Base-by-base conservation (phyloP, 1,140 invertebrate genomes). In the Tribolium castaneum region DNA sequence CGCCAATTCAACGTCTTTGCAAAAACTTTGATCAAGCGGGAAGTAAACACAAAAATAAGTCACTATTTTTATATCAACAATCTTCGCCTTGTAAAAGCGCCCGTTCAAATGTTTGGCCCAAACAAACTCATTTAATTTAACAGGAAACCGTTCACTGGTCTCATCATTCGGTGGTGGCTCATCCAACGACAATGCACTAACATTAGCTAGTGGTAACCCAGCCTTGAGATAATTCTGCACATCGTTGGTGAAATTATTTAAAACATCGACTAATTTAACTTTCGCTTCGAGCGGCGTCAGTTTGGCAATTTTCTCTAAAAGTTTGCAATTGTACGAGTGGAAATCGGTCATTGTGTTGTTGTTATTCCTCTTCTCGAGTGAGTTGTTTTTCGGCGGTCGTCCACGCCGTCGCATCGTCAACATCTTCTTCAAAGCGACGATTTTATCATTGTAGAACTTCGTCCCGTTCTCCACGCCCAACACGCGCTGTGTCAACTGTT, bases 81-180 rank as follows among this genome's bases (percentile, higher is more conserved):
- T 88, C 71, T 85, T 88, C 6, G 88, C 90, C 76, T 89, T 87
- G 83, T 93, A 93, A 84, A 90, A 93, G 16, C 92, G 86, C 0
- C 86, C 88, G 78, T 93, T 93, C 50, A 89, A 88, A 84, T 93
- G 91, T 80, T 90, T 92, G 0, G 91, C 92, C 87, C 91, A 90
- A 1, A 93, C 92, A 13, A 75, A 82, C 35, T 89, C 82, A 1
- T 80, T 76, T 35, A 76, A 0, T n/a, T 78, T 74, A n/a, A 62
- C 6, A 14, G 51, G 39, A 72, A 19, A 34, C 70, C 16, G 19
- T 12, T 12, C 34, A 50, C 71, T 19, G 22, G n/a, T 2, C 4
- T 54, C 50, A 10, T 73, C n/a, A 5, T 22, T 62, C 22, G 16
- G 9, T 2, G 14, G 2, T 34, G 50, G 22, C 54, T 12, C 19